Conservation (phyloP, 2,113 vertebrate species). For the Neoarius graeffei region DNA sequence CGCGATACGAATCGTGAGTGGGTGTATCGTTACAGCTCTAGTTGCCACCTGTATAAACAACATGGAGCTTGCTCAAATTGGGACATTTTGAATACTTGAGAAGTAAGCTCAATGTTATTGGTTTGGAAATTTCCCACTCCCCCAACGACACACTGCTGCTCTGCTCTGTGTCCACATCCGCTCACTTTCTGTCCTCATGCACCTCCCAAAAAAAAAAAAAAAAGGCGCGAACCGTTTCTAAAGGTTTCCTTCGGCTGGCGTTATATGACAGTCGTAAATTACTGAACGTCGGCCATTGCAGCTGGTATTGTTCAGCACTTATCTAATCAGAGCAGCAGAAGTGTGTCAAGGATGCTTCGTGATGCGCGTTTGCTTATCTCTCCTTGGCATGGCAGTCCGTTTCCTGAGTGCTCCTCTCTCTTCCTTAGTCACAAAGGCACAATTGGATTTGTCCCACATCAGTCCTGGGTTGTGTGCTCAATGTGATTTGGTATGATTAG, state of each 20-base stretch:
- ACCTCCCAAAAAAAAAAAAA: neutral
- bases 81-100: neutral
- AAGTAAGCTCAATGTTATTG: neutral
- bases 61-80: neutral
- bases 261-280: conserved; percentile 18
- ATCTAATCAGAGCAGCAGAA: conserved; percentile 49
- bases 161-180: neutral
- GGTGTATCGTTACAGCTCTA: no score
- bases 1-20: no score
- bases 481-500: conserved; percentile 74
- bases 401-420: conserved; percentile 58
- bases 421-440: conserved; percentile 56
- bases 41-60: neutral
- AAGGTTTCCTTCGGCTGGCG: conserved; percentile 8
- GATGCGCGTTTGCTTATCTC: conserved; percentile 68
- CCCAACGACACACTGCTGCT: neutral
- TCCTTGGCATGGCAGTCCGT: conserved; percentile 62
- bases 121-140: neutral
- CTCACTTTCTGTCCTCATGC: neutral
- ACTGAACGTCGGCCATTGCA: conserved; percentile 1
- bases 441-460: conserved; percentile 72
- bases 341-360: conserved; percentile 41
- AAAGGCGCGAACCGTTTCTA: neutral
- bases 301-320: conserved; percentile 38
- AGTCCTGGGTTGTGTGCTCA: conserved; percentile 66